Evolutionary conservation across 2,797 vertebrate genomes (phyloP).

Genomic region (Momotus momota): DNA sequence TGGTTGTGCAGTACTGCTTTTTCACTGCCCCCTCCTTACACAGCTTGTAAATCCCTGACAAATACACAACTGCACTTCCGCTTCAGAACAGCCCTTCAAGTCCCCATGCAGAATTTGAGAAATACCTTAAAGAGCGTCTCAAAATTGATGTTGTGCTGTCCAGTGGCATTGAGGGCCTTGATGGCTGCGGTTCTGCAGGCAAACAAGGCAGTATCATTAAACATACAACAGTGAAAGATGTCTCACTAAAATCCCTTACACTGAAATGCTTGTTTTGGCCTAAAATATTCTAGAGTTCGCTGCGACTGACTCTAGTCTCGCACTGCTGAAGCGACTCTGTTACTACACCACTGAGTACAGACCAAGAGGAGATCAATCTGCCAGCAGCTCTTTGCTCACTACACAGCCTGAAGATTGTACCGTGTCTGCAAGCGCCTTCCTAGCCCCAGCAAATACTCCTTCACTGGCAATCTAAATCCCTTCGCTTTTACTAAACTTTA

Average conservation of each 20-base stretch:
- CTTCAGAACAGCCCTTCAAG: background rate
- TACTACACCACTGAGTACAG: background rate
- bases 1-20: background rate
- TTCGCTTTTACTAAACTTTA: background rate
- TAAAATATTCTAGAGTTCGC: background rate
- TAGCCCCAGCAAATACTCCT: background rate
- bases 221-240: background rate
- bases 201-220: background rate
- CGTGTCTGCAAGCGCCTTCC: fast-evolving
- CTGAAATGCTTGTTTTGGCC: background rate
- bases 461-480: background rate
- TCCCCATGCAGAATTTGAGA: background rate
- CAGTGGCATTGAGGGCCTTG: conserved; percentile 88
- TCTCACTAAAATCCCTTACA: background rate
- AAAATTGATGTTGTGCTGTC: conserved; percentile 85
- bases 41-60: background rate
- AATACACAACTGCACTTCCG: background rate
- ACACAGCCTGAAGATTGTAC: background rate
- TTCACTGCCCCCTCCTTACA: background rate
- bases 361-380: background rate
- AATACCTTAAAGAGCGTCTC: conserved; percentile 87
- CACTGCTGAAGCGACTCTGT: background rate
- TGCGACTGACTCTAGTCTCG: background rate
- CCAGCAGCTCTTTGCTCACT: background rate
- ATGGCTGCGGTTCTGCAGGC: conserved; percentile 85